Evolutionary conservation across 1,140 invertebrate genomes (phyloP).

Genomic region (Melanaphis sacchari): DNA sequence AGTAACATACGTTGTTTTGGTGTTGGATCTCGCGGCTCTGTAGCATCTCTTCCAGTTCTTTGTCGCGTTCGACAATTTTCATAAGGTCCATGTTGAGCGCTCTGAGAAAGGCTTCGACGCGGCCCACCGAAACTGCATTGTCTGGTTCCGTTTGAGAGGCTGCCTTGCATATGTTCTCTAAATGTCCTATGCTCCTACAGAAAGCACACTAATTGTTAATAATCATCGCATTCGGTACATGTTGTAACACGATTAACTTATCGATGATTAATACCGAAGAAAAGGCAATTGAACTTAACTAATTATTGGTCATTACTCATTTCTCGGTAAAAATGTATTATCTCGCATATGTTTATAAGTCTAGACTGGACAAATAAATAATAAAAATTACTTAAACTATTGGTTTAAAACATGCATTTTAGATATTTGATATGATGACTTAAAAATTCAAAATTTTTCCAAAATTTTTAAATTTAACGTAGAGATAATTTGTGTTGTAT

Average conservation of each 20-base stretch:
- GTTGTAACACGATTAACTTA: background rate
- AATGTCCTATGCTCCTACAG: slow-evolving; percentile 16
- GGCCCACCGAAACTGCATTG: background rate
- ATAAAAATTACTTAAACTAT: background rate
- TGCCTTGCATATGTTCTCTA: slow-evolving; percentile 45
- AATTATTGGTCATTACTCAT: background rate
- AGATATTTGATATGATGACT: background rate
- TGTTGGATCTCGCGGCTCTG: slow-evolving; percentile 49
- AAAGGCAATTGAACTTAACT: background rate
- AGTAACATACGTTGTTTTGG: slow-evolving; percentile 52
- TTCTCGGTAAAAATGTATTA: background rate
- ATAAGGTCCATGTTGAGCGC: slow-evolving; percentile 16
- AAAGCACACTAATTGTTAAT: background rate
- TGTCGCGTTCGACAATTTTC: slow-evolving; percentile 3
- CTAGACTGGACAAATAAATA: background rate
- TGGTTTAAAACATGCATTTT: background rate
- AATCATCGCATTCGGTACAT: background rate
- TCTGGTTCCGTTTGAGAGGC: slow-evolving; percentile 20
- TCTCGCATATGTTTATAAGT: background rate
- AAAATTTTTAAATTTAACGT: background rate
- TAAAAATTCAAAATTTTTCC: background rate
- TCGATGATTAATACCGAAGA: background rate
- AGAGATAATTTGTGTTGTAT: background rate
- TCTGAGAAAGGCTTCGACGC: slow-evolving; percentile 42
- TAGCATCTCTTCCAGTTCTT: slow-evolving; percentile 42